Evolutionary conservation across 2,797 vertebrate species (phyloP), one percentile per base, ranked within the genome.

Genomic region (Hydrolagus colliei): DNA sequence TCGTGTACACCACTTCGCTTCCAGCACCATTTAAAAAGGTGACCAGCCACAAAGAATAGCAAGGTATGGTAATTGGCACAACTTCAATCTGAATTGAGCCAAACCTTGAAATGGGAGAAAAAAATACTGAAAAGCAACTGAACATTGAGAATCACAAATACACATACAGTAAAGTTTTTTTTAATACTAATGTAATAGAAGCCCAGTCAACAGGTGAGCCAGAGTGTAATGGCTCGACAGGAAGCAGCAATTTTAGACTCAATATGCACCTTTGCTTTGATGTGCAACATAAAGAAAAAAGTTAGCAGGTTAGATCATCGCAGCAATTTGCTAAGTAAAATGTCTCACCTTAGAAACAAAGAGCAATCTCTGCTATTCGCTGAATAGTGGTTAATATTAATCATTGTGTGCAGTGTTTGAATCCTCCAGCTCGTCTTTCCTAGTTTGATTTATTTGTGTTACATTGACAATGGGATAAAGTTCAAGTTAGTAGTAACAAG

Each of bases 301-400:
- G 22, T 14, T 76, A 59, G 18, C 71, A 20, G 72, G 72, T 73
- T 22, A 73, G 72, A 10, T 73, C 72, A 73, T 77, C 20, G 52
- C 75, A 77, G 52, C 52, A 61, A 41, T 61, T 77, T 62, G 52
- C 9, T 22, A 77, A 59, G 52, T 77, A 77, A 77, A 77, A 59
- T 77, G 22, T 77, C 20, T 59, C 75, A 77, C 75, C 52, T 77
- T n/a, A 77, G 20, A 77, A 77, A 77, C 52, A 77, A 77, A 77
- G 16, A 76, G 35, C 52, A n/a, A 18, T 8, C 41, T 59, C 41
- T 61, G 18, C 20, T 61, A 13, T 20, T 61, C 75, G 41, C 75
- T 77, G 9, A 6, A n/a, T n/a, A 61, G 75, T 61, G 9, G 41
- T 35, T 10, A 59, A 41, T 16, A 61, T 27, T 52, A 52, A 52